Evolutionary conservation across 2,888 invertebrate genomes (phyloP).

Genomic region (Sipha maydis): DNA sequence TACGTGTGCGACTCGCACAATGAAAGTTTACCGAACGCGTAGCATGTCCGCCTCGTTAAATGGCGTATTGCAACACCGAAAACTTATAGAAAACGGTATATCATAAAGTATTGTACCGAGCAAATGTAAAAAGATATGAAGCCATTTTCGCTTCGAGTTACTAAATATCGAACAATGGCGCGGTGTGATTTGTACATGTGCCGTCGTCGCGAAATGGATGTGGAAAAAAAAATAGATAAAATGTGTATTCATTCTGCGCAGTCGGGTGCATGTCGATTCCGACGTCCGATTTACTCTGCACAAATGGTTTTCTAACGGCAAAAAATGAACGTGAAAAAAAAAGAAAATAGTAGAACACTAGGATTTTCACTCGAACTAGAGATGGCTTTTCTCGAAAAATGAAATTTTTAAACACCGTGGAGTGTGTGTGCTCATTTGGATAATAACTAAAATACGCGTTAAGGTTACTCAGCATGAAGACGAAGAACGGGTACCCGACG

Average conservation of each 20-base stretch:
- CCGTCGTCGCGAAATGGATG: too few species aligned
- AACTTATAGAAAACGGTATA: not conserved
- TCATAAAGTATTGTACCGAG: too few species aligned
- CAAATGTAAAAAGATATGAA: not conserved
- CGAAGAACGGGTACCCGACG: too few species aligned
- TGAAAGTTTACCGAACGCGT: too few species aligned
- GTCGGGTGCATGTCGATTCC: not conserved
- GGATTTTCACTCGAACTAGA: not conserved
- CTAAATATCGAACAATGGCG: not conserved
- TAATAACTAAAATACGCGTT: too few species aligned
- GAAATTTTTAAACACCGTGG: not conserved
- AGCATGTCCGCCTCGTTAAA: too few species aligned
- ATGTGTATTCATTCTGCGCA: not conserved
- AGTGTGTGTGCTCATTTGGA: too few species aligned
- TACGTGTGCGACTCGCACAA: too few species aligned
- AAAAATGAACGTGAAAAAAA: not conserved
- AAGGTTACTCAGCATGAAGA: too few species aligned
- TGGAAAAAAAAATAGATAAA: too few species aligned
- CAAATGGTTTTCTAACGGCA: not conserved
- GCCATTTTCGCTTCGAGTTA: not conserved
- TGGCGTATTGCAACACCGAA: not conserved
- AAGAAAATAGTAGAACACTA: not conserved
- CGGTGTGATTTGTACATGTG: too few species aligned
- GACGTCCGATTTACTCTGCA: not conserved
- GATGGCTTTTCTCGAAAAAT: not conserved